These are phyloP conservation scores for Chiridota heheva DNA, from an alignment of 35 echinoderm and acorn worm species.

Conservation along the genomic window DNA sequence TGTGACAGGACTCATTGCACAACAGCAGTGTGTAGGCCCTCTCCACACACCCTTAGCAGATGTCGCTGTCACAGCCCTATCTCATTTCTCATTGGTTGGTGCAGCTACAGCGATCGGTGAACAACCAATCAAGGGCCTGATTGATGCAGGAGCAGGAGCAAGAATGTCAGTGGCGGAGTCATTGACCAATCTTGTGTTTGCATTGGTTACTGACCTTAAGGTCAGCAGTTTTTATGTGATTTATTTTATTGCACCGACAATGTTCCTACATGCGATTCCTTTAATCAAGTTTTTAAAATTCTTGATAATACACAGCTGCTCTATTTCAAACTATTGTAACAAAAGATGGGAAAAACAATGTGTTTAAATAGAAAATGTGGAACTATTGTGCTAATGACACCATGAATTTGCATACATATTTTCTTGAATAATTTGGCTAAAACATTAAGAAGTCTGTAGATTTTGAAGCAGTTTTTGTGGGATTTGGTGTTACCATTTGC, in stretches of 20 bases:
- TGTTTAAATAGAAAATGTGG: no score
- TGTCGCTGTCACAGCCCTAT: constrained; percentile 95
- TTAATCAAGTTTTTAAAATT: no score
- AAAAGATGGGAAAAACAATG: no score
- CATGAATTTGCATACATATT: no score
- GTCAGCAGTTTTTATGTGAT: constrained; percentile 31
- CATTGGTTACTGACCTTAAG: constrained; percentile 82
- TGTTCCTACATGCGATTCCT: no score
- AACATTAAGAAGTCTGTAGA: no score
- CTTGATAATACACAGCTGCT: background rate
- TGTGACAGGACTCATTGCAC: constrained; percentile 90
- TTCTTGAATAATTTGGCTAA: no score
- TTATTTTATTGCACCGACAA: no score
- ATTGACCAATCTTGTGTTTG: constrained; percentile 95
- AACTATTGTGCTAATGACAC: no score
- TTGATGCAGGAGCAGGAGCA: constrained; percentile 75
- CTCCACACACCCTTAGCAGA: constrained; percentile 98
- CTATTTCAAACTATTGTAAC: no score
- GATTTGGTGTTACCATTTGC: no score
- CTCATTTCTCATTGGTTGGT: constrained; percentile 89
- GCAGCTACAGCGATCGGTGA: constrained; percentile 95
- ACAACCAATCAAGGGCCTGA: constrained; percentile 95
- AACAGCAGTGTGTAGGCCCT: constrained; percentile 98
- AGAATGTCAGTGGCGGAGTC: constrained; percentile 96
- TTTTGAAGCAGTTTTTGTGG: no score